Base-by-base conservation (phyloP, 2,113 vertebrate species). In the Ranitomeya imitator region DNA sequence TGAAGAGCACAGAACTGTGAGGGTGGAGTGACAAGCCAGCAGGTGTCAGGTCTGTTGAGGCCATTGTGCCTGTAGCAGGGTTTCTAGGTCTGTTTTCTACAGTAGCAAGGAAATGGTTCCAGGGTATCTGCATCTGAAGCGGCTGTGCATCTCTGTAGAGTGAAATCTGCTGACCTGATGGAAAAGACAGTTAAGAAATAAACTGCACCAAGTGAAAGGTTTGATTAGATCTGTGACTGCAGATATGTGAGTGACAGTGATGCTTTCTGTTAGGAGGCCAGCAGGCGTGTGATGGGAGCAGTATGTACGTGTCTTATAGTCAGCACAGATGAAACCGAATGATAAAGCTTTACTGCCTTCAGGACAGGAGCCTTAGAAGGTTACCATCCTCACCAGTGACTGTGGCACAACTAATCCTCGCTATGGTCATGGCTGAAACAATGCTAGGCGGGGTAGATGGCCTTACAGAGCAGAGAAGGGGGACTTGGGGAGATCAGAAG, bases 141-240 rank as follows among this genome's bases (percentile, higher is more conserved):
- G 79, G 21, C 57, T 52, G 87, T 67, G 81, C 61, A 83, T 83
- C 76, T 88, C 74, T 88, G 73, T 78, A 16, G 21, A 59, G 45
- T 26, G 55, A 84, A 84, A 88, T 65, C 60, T 84, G 87, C 87
- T 88, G 87, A 88, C 81, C 80, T 88, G 80, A n/a, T 88, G 87
- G 87, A 88, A 88, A 88, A 88, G 69, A 19, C 81, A 77, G 73
- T 67, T 88, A 52, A 84, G 87, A 84, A 88, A 84, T 88, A 84
- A 65, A 84, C 80, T 67, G 67, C 79, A 88, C 23, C 80, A 84
- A 84, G 87, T 77, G 81, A 88, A 65, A 83, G 65, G 87, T 88
- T 45, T 88, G 81, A 88, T 88, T 88, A 88, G 81, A 83, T 88
- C 69, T 61, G 16, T 31, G 31, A 85, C 54, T 61, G 21, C 13